Conservation (phyloP, 2,888 invertebrate species). For the Tetrapedia diversipes region DNA sequence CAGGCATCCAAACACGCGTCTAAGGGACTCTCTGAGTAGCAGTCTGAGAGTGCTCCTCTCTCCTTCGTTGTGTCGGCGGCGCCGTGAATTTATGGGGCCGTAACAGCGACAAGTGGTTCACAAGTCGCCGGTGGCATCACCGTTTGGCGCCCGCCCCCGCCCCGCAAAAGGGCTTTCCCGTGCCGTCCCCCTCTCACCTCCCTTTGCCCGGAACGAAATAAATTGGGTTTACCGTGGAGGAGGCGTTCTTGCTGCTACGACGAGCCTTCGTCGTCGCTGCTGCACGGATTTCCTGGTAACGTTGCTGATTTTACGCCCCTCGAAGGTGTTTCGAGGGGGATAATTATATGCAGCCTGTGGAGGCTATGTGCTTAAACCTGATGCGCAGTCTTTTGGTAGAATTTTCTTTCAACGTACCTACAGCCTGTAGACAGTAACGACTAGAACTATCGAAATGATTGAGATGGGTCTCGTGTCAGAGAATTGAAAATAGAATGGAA, state of each 20-base stretch:
- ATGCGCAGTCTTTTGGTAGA: constrained; percentile 18
- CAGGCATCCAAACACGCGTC: constrained; percentile 74
- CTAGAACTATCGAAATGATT: too few relatives aligned
- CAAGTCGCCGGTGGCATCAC: constrained; percentile 86
- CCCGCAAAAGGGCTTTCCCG: constrained; percentile 78
- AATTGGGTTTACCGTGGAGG: constrained; percentile 79
- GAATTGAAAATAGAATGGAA: too few relatives aligned
- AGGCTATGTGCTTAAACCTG: constrained; percentile 48
- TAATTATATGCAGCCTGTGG: constrained; percentile 61
- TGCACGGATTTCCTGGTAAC: constrained; percentile 66
- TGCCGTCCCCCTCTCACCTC: constrained; percentile 77
- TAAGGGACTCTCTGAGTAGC: constrained; percentile 64
- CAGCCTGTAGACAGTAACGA: too few relatives aligned
- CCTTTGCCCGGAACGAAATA: constrained; percentile 79
- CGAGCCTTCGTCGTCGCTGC: constrained; percentile 40
- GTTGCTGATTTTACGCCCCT: constrained; percentile 61
- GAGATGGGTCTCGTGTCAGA: too few relatives aligned
- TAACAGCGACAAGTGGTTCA: constrained; percentile 87
- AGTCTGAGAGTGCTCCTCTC: constrained; percentile 61
- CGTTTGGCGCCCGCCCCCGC: constrained; percentile 84
- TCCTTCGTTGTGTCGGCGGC: constrained; percentile 69
- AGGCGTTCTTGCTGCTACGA: constrained; percentile 59
- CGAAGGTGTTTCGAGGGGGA: constrained; percentile 43
- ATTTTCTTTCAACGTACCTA: too few relatives aligned
- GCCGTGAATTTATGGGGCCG: constrained; percentile 85